These are phyloP conservation scores for Cyanocitta stelleri DNA, from an alignment of 2,113 vertebrate genomes.

Conservation along the genomic window DNA sequence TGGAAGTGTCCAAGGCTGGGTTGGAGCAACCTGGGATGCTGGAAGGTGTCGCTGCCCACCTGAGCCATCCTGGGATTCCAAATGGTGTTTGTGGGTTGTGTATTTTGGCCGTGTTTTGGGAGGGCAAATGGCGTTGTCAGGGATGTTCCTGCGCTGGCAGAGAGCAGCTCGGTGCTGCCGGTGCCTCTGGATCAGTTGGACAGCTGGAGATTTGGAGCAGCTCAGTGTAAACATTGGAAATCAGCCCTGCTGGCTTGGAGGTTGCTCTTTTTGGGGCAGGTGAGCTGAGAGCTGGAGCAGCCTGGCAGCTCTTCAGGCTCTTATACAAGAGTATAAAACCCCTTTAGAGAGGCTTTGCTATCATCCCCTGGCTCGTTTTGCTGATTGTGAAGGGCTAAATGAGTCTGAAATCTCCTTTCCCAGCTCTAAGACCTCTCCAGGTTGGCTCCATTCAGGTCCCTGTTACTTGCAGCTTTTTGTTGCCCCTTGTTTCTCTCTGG, in stretches of 20 bases:
- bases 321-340: neutral
- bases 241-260: neutral
- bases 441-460: neutral
- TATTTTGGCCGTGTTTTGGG: neutral
- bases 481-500: neutral
- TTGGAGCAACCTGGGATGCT: fast-evolving
- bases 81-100: fast-evolving
- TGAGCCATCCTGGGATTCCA: fast-evolving
- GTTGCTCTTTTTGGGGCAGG: fast-evolving
- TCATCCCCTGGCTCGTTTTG: fast-evolving
- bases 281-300: neutral
- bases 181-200: neutral
- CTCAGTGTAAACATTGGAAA: neutral
- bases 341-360: fast-evolving
- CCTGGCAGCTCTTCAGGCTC: neutral
- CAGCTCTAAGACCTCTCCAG: fast-evolving
- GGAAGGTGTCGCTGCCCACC: neutral
- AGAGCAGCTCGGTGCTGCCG: neutral
- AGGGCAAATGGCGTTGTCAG: fast-evolving
- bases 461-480: neutral
- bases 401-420: neutral
- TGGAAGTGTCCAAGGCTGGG: neutral
- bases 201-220: neutral
- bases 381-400: neutral
- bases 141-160: neutral